Evolutionary conservation across 1,140 invertebrate genomes (phyloP), one percentile per base, ranked within the genome.

Genomic region (Babylonia areolata): DNA sequence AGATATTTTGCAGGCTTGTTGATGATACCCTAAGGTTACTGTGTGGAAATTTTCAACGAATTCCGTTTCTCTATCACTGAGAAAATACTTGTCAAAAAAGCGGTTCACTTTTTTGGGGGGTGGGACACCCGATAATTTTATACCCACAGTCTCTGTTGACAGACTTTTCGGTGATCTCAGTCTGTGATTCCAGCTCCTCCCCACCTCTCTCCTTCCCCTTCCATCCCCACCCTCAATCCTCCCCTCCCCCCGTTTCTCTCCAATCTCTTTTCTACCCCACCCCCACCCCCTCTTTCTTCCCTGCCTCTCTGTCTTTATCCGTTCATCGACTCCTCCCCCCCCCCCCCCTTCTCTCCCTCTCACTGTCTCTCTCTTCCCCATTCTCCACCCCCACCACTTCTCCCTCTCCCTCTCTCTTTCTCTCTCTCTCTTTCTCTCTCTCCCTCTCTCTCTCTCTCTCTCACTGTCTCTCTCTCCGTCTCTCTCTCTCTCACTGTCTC

Each of bases 401-500:
- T 11, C 58, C 28, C 58, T 23, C 58, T 23, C 58, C 28, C 23
- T 23, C 58, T 23, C 58, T 11, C 20, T 23, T n/a, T 64, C 58
- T 20, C 58, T 23, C 58, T 64, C 23, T 23, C 58, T 2, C 58
- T 64, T n/a, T 23, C 12, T 2, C 58, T 23, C 12, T 23, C 35
- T 78, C 81, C 69, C 17, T 84, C 64, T 58, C n/a, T 71, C 64
- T 84, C n/a, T 84, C 51, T 71, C 2, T 84, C 33, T 58, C 40
- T 33, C 64, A 71, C 58, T 37, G 33, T 84, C 58, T 84, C 81
- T 69, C 58, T 69, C 54, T 84, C 58, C 69, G 42, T 84, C 58
- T 84, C 81, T 69, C 9, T 51, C 46, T 51, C 1, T 51, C 46
- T 51, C 9, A 12, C 46, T 51, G 46, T 46, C 5, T 51, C 46